A percentile compares a stretch with the other conserved stretches of the same genome.
These are phyloP conservation scores for Torymus aiolomorphi DNA, from an alignment of 2,888 invertebrate species.

Conservation along the genomic window DNA sequence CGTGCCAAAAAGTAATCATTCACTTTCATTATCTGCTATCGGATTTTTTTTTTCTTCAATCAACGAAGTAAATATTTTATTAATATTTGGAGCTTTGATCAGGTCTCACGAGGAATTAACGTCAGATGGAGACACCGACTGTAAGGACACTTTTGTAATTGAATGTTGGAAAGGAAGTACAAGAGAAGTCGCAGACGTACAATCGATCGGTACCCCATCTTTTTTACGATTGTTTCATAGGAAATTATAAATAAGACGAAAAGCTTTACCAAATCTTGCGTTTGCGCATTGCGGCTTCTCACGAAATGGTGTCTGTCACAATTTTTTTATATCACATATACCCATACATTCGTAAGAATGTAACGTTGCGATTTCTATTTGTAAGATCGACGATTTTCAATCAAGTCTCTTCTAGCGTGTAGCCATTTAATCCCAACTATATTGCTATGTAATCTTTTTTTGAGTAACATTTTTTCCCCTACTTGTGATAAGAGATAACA, in stretches of 20 bases:
- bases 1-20: background rate
- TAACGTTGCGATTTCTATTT: conserved; percentile 38
- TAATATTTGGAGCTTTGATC: no score
- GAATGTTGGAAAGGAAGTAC: background rate
- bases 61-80: no score
- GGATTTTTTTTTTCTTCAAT: no score
- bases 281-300: conserved; percentile 22
- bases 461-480: conserved; percentile 53
- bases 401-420: conserved; percentile 59
- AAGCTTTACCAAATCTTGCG: no score
- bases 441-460: conserved; percentile 54
- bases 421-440: conserved; percentile 57
- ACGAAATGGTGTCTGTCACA: background rate
- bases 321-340: conserved; percentile 27
- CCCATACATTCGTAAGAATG: conserved; percentile 3
- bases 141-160: conserved; percentile 18
- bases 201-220: background rate
- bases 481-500: conserved; percentile 50
- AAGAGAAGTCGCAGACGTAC: conserved; percentile 17
- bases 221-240: conserved; percentile 26
- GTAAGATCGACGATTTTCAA: conserved; percentile 54
- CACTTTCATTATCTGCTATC: no score
- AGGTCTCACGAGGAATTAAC: conserved; percentile 15
- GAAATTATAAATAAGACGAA: background rate
- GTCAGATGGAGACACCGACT: conserved; percentile 31